Base-by-base conservation (phyloP, 2,797 vertebrate genomes). In the Podargus strigoides region DNA sequence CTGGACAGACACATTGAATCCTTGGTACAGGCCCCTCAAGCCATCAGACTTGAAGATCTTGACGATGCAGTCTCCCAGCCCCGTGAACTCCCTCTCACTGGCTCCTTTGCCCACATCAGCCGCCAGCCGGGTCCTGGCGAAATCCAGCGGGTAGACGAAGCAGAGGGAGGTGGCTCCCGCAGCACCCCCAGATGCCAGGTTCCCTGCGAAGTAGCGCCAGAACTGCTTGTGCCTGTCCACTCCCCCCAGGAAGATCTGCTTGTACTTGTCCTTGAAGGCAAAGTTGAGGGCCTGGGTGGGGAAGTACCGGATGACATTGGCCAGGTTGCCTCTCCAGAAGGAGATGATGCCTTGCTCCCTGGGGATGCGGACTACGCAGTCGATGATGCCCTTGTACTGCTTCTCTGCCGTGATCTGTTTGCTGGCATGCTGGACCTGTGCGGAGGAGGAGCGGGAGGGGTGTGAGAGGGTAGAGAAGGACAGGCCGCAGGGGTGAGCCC, bases 201-300 rank as follows among this genome's bases (percentile, higher is more conserved):
- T 99, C 42, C 99, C 99, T 0, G 99, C 99, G 14, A 99, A 99
- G 97, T 99, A 99, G 88, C 99, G 99, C 99, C 99, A 99, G 98
- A 99, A 99, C 95, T 99, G 99, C 96, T 98, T 99, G 95, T 99
- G 99, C 95, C 98, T 98, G 97, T 99, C 99, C 93, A 99, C 99
- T 20, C 99, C 99, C 47, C 99, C 99, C n/a, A 99, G 97, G 98
- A 99, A 99, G 98, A 99, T 97, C 98, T 99, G 99, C 98, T 99
- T 99, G 98, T 99, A 99, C 98, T 99, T 99, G 98, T 99, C 99
- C 97, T 99, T 99, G 98, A 99, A 99, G 97, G 99, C 99, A 74
- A 99, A 99, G 98, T 99, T 99, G 92, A 99, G 99, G 64, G 99
- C 99, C 98, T 99, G 99, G 88, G 99, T 99, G 95, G 99, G 99